Evolutionary conservation across 2,797 vertebrate species (phyloP).

Genomic region (Buphagus erythrorhynchus): DNA sequence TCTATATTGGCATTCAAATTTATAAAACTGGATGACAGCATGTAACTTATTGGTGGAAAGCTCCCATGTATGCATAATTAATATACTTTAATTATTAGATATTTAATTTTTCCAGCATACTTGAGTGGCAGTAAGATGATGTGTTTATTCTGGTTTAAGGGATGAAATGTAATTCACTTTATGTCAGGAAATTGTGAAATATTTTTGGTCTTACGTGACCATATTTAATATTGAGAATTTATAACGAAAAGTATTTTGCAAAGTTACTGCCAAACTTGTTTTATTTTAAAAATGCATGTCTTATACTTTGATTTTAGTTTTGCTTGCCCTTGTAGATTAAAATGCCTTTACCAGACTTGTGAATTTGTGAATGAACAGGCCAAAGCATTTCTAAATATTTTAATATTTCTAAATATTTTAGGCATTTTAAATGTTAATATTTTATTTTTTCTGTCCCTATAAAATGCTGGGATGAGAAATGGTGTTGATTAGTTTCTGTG

Average conservation of each 20-base stretch:
- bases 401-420: neutral
- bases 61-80: neutral
- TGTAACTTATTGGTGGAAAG: neutral
- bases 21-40: neutral
- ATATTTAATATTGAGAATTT: neutral
- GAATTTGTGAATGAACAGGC: neutral
- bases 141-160: neutral
- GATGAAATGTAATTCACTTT: neutral
- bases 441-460: neutral
- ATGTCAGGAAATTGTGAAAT: neutral
- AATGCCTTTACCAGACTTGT: neutral
- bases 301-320: neutral
- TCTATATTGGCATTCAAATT: neutral
- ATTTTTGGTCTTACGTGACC: neutral
- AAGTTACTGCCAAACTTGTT: neutral
- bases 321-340: neutral
- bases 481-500: neutral
- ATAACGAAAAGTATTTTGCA: neutral
- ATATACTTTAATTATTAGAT: neutral
- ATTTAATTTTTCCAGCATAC: neutral
- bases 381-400: neutral
- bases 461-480: neutral
- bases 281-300: neutral
- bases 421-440: neutral
- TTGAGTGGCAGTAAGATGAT: neutral